Evolutionary conservation across 1,140 invertebrate species (phyloP).

Genomic region (Drosophila quadrilineata): DNA sequence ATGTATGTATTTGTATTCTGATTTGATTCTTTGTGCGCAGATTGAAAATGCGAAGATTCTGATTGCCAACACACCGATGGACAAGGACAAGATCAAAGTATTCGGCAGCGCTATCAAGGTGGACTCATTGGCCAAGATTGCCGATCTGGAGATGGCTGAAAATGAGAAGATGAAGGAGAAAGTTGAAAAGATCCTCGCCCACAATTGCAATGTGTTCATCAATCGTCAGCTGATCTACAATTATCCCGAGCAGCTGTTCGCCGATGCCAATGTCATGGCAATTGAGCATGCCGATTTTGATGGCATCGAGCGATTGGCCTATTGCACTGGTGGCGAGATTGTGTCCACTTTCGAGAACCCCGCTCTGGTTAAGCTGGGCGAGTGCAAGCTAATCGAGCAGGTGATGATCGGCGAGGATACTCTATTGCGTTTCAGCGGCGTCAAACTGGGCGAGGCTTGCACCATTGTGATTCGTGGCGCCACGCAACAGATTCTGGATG

Average conservation of each 20-base stretch:
- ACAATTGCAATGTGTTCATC: slow-evolving; percentile 99
- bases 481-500: slow-evolving; percentile 99
- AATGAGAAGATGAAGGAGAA: slow-evolving; percentile 99
- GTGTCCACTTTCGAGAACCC: slow-evolving; percentile 99
- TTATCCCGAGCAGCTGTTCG: slow-evolving; percentile 99
- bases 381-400: slow-evolving; percentile 98
- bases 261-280: slow-evolving; percentile 98
- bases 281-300: slow-evolving; percentile 99
- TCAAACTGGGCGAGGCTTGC: slow-evolving; percentile 97
- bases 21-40: slow-evolving; percentile 51
- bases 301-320: slow-evolving; percentile 97
- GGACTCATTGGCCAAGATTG: slow-evolving; percentile 98
- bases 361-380: slow-evolving; percentile 94
- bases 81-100: slow-evolving; percentile 99
- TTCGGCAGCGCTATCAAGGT: slow-evolving; percentile 99
- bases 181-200: slow-evolving; percentile 97
- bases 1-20: no score
- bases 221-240: slow-evolving; percentile 99
- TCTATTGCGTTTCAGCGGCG: slow-evolving; percentile 96
- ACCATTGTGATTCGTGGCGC: slow-evolving; percentile 98
- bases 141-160: slow-evolving; percentile 98
- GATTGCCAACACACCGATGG: slow-evolving; percentile 99
- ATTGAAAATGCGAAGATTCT: slow-evolving; percentile 97
- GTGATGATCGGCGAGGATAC: slow-evolving; percentile 99
- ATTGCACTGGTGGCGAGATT: slow-evolving; percentile 99